phyloP scores from a whole-genome alignment of 2,797 vertebrate species.

The Catharus ustulatus region DNA sequence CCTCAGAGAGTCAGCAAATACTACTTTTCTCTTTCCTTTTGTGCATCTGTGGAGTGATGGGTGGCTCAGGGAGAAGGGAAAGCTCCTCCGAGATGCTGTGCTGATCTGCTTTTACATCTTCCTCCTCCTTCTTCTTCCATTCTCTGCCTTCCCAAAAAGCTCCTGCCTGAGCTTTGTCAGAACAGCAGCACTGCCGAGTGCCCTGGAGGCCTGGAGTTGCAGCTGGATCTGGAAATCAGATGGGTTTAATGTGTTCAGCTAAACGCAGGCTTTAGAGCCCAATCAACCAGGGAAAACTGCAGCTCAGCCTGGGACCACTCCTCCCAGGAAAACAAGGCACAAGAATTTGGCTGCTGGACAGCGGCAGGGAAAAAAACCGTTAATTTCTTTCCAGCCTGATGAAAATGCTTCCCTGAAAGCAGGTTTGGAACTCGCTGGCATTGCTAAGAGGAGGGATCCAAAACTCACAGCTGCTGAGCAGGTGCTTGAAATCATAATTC shows the following conservation, averaged over 20 bases:
- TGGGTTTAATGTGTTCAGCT: background rate
- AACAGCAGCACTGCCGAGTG: background rate
- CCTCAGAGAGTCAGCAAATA: background rate
- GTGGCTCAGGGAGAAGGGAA: background rate
- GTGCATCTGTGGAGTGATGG: background rate
- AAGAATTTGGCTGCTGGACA: background rate
- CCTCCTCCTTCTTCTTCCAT: background rate
- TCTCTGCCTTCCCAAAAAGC: background rate
- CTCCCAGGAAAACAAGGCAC: background rate
- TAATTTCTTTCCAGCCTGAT: background rate
- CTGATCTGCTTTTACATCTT: background rate
- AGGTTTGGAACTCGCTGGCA: background rate
- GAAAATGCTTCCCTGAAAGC: background rate
- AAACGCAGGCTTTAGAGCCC: background rate
- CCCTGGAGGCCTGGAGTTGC: background rate
- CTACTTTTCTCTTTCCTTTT: background rate
- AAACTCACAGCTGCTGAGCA: slow-evolving; percentile 23
- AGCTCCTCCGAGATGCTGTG: background rate
- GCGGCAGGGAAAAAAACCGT: accelerated
- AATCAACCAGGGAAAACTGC: background rate
- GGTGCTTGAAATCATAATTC: background rate
- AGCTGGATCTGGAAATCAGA: background rate
- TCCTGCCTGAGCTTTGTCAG: background rate
- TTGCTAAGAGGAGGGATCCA: background rate
- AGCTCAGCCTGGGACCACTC: background rate